Conservation (phyloP, 2,113 vertebrate species). For the Turdus rufiventris region DNA sequence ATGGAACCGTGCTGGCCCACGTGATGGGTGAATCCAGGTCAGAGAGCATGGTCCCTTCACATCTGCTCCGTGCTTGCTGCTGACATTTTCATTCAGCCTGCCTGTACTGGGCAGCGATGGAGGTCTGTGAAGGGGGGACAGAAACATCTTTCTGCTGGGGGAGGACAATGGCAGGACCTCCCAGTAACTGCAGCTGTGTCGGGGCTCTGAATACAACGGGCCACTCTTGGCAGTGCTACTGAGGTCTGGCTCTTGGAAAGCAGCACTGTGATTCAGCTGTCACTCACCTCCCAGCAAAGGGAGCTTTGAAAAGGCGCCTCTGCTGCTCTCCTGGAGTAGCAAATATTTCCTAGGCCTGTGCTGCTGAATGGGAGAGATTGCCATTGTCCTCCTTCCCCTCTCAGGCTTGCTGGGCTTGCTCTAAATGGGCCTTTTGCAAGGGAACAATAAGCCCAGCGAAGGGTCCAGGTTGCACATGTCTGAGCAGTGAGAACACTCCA, state of each 20-base stretch:
- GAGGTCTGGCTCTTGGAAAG: conserved; percentile 80
- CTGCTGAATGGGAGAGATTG: conserved; percentile 78
- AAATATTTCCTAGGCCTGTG: conserved; percentile 80
- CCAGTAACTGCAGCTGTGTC: conserved; percentile 86
- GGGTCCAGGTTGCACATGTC: conserved; percentile 84
- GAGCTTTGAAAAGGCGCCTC: conserved; percentile 77
- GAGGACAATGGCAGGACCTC: conserved; percentile 87
- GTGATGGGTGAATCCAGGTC: conserved; percentile 56
- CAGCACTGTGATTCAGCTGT: conserved; percentile 87
- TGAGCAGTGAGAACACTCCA: conserved; percentile 77
- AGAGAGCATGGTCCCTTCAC: conserved; percentile 63
- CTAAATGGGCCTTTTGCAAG: conserved; percentile 85
- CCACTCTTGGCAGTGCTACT: conserved; percentile 64
- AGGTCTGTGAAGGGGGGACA: conserved; percentile 71
- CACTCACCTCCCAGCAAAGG: conserved; percentile 83
- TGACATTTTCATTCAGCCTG: conserved; percentile 74
- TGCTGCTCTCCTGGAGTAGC: conserved; percentile 80
- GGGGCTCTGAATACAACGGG: conserved; percentile 74
- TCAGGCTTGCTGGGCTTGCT: conserved; percentile 76
- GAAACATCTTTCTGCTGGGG: conserved; percentile 69
- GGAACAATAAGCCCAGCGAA: conserved; percentile 82
- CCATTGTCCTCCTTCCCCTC: conserved; percentile 81
- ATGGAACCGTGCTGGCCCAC: not conserved
- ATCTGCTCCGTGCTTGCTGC: conserved; percentile 71
- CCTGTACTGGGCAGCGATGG: conserved; percentile 68